These are phyloP conservation scores for Malthinus seriepunctatus DNA, from an alignment of 2,888 invertebrate genomes.

Conservation along the genomic window DNA sequence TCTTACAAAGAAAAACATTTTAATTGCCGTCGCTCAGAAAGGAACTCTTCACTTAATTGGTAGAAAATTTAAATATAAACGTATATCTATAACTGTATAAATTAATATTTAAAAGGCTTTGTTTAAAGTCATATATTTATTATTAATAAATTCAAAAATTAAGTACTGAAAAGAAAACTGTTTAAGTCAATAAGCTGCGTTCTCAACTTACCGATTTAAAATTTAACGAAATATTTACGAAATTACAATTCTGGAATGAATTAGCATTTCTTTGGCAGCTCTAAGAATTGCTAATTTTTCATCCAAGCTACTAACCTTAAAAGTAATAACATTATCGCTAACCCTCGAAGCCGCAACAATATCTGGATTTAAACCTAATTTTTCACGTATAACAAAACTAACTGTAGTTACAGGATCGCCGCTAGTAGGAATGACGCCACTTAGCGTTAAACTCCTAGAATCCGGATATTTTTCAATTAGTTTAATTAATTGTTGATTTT, in stretches of 20 bases:
- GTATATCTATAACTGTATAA: too few relatives aligned
- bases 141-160: too few relatives aligned
- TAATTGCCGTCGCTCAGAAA: too few relatives aligned
- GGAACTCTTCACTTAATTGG: too few relatives aligned
- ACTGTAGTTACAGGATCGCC: slow-evolving; percentile 32
- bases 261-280: slow-evolving; percentile 37
- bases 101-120: too few relatives aligned
- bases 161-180: too few relatives aligned
- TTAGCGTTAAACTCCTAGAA: slow-evolving; percentile 31
- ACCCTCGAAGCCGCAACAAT: slow-evolving; percentile 36
- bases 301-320: slow-evolving; percentile 37
- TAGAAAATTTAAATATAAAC: too few relatives aligned
- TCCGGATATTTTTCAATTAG: slow-evolving; percentile 32
- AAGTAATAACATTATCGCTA: slow-evolving; percentile 37
- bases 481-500: slow-evolving; percentile 18
- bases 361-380: slow-evolving; percentile 36
- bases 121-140: too few relatives aligned
- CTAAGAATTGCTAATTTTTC: slow-evolving; percentile 40
- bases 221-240: not conserved
- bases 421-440: slow-evolving; percentile 32
- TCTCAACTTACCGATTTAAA: too few relatives aligned
- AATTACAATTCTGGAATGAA: slow-evolving; percentile 34
- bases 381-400: slow-evolving; percentile 38
- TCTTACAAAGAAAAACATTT: too few relatives aligned
- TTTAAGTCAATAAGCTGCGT: too few relatives aligned